A percentile compares a stretch with the other conserved stretches of the same genome.
Conservation (phyloP, 2,888 invertebrate species). For the Cordilura impudica region DNA sequence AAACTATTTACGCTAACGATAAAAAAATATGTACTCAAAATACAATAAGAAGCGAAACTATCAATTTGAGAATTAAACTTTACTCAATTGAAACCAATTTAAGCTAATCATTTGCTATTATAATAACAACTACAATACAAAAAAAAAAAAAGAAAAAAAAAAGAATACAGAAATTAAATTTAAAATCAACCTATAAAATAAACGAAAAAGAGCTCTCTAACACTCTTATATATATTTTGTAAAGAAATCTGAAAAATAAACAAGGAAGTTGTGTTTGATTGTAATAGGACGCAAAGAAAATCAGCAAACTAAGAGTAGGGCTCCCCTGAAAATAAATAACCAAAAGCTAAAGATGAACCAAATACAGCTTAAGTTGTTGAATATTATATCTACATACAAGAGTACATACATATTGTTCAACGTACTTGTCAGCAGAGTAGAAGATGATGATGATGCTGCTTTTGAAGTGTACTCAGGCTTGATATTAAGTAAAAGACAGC, state of each 20-base stretch:
- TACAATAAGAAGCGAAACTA: slow-evolving; percentile 60
- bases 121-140: slow-evolving; percentile 40
- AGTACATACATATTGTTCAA: background rate
- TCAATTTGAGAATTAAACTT: slow-evolving; percentile 70
- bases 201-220: background rate
- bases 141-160: slow-evolving; percentile 17
- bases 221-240: slow-evolving; percentile 7
- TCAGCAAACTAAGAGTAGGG: background rate
- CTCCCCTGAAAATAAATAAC: slow-evolving; percentile 15
- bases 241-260: slow-evolving; percentile 21
- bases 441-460: slow-evolving; percentile 29
- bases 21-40: slow-evolving; percentile 2
- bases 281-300: slow-evolving; percentile 8
- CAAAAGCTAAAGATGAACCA: slow-evolving; percentile 26
- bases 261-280: slow-evolving; percentile 22
- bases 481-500: slow-evolving; percentile 18
- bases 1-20: slow-evolving; percentile 24
- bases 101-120: slow-evolving; percentile 75
- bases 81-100: slow-evolving; percentile 76
- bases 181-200: slow-evolving; percentile 20
- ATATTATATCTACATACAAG: background rate
- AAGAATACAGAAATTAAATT: slow-evolving; percentile 8
- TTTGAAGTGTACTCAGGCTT: slow-evolving; percentile 43
- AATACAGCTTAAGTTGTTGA: slow-evolving; percentile 28
- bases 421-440: background rate